A percentile compares a stretch with the other conserved stretches of the same genome.
Evolutionary conservation across 2,113 vertebrate genomes (phyloP).

Genomic region (Caretta caretta): DNA sequence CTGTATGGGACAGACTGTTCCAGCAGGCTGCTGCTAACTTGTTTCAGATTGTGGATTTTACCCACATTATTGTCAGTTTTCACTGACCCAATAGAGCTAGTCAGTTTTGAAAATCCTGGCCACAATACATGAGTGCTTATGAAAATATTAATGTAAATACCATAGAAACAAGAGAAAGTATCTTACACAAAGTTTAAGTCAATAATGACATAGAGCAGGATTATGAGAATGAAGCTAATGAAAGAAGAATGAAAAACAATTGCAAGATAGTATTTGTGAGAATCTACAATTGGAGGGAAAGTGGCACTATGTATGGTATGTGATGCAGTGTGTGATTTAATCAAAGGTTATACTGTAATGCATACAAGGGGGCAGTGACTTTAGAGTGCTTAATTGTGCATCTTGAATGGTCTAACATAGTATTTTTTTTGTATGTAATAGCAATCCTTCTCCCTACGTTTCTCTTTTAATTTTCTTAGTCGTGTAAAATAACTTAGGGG

Average conservation of each 20-base stretch:
- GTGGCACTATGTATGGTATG: not conserved
- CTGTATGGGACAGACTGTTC: not conserved
- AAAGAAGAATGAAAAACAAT: not conserved
- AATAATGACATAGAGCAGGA: not conserved
- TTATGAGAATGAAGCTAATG: not conserved
- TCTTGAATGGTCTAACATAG: not conserved
- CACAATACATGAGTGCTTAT: not conserved
- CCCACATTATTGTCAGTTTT: not conserved
- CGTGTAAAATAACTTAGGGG: not conserved
- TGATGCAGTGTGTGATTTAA: not conserved
- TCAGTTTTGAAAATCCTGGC: not conserved
- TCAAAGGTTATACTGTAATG: not conserved
- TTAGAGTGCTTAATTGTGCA: not conserved
- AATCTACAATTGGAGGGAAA: not conserved
- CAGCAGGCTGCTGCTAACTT: not conserved
- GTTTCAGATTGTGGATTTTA: not conserved
- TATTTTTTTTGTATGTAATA: not conserved
- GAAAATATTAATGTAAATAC: not conserved
- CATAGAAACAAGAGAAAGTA: not conserved
- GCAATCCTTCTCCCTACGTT: not conserved
- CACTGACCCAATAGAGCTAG: not conserved
- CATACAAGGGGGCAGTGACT: not conserved
- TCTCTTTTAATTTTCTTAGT: not conserved
- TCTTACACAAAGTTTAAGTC: not conserved
- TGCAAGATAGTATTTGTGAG: not conserved